These are phyloP conservation scores for Trissoscelio sp. DNA, from an alignment of 2,888 invertebrate species.

Conservation along the genomic window DNA sequence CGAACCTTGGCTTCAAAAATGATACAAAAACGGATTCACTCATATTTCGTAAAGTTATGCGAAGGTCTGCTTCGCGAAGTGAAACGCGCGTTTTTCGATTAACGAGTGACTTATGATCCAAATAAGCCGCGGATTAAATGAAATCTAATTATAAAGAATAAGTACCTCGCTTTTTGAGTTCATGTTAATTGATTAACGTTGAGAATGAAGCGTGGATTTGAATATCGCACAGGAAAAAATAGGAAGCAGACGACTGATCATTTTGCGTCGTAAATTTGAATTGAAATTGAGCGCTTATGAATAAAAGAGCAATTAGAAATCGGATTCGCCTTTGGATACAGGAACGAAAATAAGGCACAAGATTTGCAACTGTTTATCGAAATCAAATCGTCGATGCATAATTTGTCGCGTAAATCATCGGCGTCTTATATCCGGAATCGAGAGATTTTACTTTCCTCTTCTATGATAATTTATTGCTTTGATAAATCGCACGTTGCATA, in stretches of 20 bases:
- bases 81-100: conserved; percentile 40
- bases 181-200: not conserved
- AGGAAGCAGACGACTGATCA: not conserved
- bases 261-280: not conserved
- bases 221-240: not conserved
- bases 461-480: not conserved
- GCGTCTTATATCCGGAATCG: not conserved
- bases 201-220: not conserved
- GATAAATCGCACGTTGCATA: not conserved
- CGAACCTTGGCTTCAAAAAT: conserved; percentile 60
- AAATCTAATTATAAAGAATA: conserved; percentile 29
- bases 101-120: conserved; percentile 29
- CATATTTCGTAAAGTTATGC: conserved; percentile 50
- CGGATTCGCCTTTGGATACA: too few species aligned
- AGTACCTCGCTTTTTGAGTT: not conserved
- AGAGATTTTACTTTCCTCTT: not conserved
- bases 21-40: conserved; percentile 54
- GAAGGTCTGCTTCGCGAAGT: conserved; percentile 46
- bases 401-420: not conserved
- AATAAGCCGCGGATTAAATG: conserved; percentile 33
- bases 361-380: not conserved
- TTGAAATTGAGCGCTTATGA: not conserved
- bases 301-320: conserved; percentile 1
- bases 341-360: not conserved
- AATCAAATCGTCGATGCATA: not conserved